phyloP scores from a whole-genome alignment of 1,140 invertebrate genomes.

The Sarcophaga peregrina region DNA sequence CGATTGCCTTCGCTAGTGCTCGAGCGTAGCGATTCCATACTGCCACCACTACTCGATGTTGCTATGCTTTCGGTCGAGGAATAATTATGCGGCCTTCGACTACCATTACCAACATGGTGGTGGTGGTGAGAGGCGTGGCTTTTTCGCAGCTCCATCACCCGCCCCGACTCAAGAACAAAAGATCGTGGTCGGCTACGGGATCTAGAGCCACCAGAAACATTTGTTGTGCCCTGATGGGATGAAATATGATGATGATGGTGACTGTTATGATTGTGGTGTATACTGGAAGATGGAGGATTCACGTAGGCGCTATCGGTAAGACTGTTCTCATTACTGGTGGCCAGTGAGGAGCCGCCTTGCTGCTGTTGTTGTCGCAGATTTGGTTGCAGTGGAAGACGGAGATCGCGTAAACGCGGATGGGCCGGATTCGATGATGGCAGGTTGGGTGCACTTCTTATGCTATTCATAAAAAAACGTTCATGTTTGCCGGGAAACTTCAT shows the following conservation, averaged over 20 bases:
- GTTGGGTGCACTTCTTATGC: slow-evolving; percentile 81
- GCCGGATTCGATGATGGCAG: slow-evolving; percentile 76
- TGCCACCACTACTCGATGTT: slow-evolving; percentile 83
- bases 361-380: slow-evolving; percentile 71
- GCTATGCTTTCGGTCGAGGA: slow-evolving; percentile 88
- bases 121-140: slow-evolving; percentile 47
- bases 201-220: slow-evolving; percentile 44
- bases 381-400: slow-evolving; percentile 72
- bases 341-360: slow-evolving; percentile 47
- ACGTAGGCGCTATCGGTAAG: slow-evolving; percentile 67
- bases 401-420: slow-evolving; percentile 76
- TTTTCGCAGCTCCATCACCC: slow-evolving; percentile 67
- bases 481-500: slow-evolving; percentile 79
- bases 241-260: slow-evolving; percentile 48
- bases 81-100: slow-evolving; percentile 73
- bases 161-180: slow-evolving; percentile 62
- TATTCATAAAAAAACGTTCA: slow-evolving; percentile 76
- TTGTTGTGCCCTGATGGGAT: slow-evolving; percentile 45
- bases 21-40: slow-evolving; percentile 84
- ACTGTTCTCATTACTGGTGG: slow-evolving; percentile 73
- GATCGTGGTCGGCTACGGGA: slow-evolving; percentile 56
- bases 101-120: slow-evolving; percentile 50
- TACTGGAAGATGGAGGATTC: slow-evolving; percentile 62
- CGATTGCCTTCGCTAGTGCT: slow-evolving; percentile 85
- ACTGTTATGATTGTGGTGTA: slow-evolving; percentile 47